Base-by-base conservation (phyloP, 2,888 invertebrate genomes). In the Harmothoe impar region DNA sequence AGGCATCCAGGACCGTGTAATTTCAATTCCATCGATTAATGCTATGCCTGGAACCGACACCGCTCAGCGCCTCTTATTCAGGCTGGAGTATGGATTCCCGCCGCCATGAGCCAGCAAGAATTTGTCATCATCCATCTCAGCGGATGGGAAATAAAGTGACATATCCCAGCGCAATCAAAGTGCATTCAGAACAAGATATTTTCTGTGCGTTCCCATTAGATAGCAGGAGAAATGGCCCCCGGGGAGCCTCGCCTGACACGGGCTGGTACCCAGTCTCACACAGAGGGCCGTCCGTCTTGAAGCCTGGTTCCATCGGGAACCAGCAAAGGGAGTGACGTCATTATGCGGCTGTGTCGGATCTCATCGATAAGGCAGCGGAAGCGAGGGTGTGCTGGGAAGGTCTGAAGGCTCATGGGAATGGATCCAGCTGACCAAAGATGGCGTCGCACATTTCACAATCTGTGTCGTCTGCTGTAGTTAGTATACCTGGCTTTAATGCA, bases 131-230 rank as follows among this genome's bases (percentile, higher is more conserved):
- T 81, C 81, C 81, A 81, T 81, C 81, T 35, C 35, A 17, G 20
- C 33, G 81, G 3, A 43, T 81, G 81, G 43, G 35, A 81, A 81
- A 81, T 81, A 81, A 81, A 43, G 43, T 43, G 81, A 81, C 81
- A 81, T 81, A 43, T 43, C 81, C 33, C 81, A 35, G 81, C 33
- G 43, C 81, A 81, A 81, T 81, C 33, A 81, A 81, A 81, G 43
- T 25, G 15, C 35, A 81, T 81, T 33, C 81, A 81, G 72, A 72
- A 72, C 72, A 72, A 72, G 72, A 29, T 72, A 43, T 43, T 29
- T 72, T 72, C 25, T 72, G 25, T 29, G 29, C 72, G 25, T 29
- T 29, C 29, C 72, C 72, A 29, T 72, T 72, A 72, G 72, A 81
- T 77, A 77, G 3, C 31, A 77, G 77, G 5, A 31, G n/a, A 62